These are phyloP conservation scores for Melanotaenia duboulayi DNA, from an alignment of 2,113 vertebrate genomes.

Conservation along the genomic window DNA sequence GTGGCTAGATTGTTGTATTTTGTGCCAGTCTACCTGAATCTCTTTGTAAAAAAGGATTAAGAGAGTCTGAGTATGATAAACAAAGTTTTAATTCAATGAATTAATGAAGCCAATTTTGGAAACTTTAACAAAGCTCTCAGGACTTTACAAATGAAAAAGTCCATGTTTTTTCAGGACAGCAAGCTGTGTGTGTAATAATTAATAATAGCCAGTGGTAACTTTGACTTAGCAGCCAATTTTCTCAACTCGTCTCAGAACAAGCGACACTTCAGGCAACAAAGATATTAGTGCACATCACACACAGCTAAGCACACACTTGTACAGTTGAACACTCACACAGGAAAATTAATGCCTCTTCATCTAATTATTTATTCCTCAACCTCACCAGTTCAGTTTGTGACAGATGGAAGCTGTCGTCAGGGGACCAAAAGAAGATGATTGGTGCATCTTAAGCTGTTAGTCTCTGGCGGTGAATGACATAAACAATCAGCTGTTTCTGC, in stretches of 20 bases:
- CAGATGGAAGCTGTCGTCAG: conserved; percentile 1
- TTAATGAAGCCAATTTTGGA: too few relatives aligned
- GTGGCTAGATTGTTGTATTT: too few relatives aligned
- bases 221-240: conserved; percentile 35
- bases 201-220: conserved; percentile 15
- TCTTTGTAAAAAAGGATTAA: too few relatives aligned
- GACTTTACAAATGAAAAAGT: background rate
- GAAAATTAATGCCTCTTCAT: background rate
- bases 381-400: conserved; percentile 3
- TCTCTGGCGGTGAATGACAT: too few relatives aligned
- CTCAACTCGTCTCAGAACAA: conserved; percentile 14
- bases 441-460: background rate
- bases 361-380: conserved; percentile 5
- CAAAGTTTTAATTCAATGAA: background rate
- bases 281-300: background rate
- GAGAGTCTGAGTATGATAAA: background rate
- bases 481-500: background rate
- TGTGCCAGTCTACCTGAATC: too few relatives aligned
- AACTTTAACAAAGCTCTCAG: background rate
- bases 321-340: conserved; percentile 3
- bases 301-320: background rate
- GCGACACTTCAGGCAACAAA: background rate
- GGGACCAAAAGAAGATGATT: background rate
- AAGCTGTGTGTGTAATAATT: conserved; percentile 7
- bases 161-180: conserved; percentile 14